phyloP scores from a whole-genome alignment of 2,888 invertebrate species.

The Euzetes globulus region DNA sequence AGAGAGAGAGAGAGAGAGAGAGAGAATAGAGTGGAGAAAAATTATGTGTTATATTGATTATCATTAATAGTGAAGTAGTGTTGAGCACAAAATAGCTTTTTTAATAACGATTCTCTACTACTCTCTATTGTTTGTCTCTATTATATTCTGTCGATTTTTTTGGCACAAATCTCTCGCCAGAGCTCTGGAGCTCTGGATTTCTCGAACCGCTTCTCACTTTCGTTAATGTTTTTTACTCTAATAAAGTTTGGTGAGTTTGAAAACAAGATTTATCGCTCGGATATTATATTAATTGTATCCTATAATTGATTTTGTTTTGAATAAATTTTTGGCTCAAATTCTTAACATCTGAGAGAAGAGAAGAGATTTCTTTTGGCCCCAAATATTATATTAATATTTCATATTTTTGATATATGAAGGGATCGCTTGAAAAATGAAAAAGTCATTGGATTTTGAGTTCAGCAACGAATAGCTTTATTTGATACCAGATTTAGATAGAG shows the following conservation, averaged over 20 bases:
- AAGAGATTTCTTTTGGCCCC: neutral
- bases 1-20: neutral
- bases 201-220: neutral
- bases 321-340: neutral
- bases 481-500: neutral
- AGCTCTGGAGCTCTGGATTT: neutral
- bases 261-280: slow-evolving; percentile 8
- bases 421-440: neutral
- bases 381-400: slow-evolving; percentile 3
- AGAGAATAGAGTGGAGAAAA: neutral
- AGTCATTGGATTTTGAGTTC: neutral
- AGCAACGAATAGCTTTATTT: neutral
- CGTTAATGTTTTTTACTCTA: neutral
- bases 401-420: neutral
- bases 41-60: slow-evolving; percentile 21
- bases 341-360: neutral
- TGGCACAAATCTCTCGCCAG: slow-evolving; percentile 2
- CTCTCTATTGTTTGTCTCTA: neutral
- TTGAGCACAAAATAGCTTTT: neutral
- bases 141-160: neutral
- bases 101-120: slow-evolving; percentile 3
- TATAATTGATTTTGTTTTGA: slow-evolving; percentile 15
- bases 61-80: slow-evolving; percentile 10
- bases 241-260: slow-evolving; percentile 1
- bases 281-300: neutral